Evolutionary conservation across 2,888 invertebrate genomes (phyloP).

Genomic region (Plebejus argus): DNA sequence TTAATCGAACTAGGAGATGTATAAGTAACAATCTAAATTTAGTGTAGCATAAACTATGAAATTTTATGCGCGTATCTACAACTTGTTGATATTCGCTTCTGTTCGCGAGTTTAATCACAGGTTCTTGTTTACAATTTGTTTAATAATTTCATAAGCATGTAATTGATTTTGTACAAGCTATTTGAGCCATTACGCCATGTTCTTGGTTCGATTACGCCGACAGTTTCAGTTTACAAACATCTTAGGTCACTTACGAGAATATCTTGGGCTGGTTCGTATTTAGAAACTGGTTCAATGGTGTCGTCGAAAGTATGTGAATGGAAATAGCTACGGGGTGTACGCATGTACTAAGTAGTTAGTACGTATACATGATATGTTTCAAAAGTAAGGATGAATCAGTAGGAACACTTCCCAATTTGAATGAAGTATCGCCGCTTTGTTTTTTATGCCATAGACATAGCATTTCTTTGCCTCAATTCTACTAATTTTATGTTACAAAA

Average conservation of each 20-base stretch:
- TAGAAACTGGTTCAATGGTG: constrained; percentile 32
- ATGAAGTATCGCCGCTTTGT: neutral
- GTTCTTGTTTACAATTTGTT: constrained; percentile 43
- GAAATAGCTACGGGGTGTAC: constrained; percentile 30
- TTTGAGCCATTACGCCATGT: constrained; percentile 28
- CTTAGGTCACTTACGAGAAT: constrained; percentile 30
- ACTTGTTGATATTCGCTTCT: constrained; percentile 27
- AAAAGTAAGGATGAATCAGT: neutral
- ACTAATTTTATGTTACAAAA: too few relatives aligned
- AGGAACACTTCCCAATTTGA: neutral
- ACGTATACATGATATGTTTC: neutral
- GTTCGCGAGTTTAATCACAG: neutral
- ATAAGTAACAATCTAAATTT: neutral
- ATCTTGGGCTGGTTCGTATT: constrained; percentile 28
- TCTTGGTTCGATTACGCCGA: constrained; percentile 11
- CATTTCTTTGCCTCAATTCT: too few relatives aligned
- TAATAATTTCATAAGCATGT: constrained; percentile 62
- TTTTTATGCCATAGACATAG: neutral
- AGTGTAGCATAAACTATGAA: constrained; percentile 5
- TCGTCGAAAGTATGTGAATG: constrained; percentile 29
- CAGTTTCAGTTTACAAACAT: constrained; percentile 31
- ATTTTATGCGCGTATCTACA: constrained; percentile 5
- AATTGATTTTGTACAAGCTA: constrained; percentile 64
- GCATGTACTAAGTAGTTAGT: neutral
- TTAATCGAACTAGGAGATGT: neutral